Evolutionary conservation across 2,113 vertebrate species (phyloP), one percentile per base, ranked within the genome.

Genomic region (Caretta caretta): DNA sequence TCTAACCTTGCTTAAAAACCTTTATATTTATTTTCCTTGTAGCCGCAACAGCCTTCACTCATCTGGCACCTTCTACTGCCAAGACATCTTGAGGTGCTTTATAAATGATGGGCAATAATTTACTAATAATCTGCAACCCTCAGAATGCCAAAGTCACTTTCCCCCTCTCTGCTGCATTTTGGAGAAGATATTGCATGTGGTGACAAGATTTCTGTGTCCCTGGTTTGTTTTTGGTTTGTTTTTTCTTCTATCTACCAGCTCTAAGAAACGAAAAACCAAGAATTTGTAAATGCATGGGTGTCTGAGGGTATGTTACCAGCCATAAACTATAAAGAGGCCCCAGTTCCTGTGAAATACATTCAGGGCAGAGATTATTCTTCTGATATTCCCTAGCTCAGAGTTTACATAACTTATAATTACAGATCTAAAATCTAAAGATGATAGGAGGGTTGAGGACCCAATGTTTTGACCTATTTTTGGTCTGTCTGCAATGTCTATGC

Each of bases 1-100:
- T 95, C 56, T 91, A 96, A 75, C 94, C 89, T 94, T 85, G 79
- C 69, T 93, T 78, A 86, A 96, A 96, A 94, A 87, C 93, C 53
- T 3, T 86, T 53, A 31, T 88, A 35, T 51, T 51, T 31, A 10
- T 51, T 80, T 80, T 50, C 29, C 9, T 57, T 22, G 29, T 83
- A 76, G 72, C 90, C 86, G 62, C n/a, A 62, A 8, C 4, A 0
- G 93, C 72, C 79, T 42, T 49, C 31, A 38, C 12, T 89, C 89
- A 86, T 65, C 87, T 92, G 80, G 10, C n/a, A 16, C 91, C 50
- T 95, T 88, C 84, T 42, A 92, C 85, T 94, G 92, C 95, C 94
- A 93, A 89, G 50, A 57, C 59, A 50, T 82, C 91, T 95, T 12
- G 0, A 95, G 87, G 84, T 90, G 92, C 35, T 87, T 27, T 93